A percentile compares a stretch with the other conserved stretches of the same genome.
Conservation (phyloP, 2,113 vertebrate genomes). For the Misgurnus mizolepis region DNA sequence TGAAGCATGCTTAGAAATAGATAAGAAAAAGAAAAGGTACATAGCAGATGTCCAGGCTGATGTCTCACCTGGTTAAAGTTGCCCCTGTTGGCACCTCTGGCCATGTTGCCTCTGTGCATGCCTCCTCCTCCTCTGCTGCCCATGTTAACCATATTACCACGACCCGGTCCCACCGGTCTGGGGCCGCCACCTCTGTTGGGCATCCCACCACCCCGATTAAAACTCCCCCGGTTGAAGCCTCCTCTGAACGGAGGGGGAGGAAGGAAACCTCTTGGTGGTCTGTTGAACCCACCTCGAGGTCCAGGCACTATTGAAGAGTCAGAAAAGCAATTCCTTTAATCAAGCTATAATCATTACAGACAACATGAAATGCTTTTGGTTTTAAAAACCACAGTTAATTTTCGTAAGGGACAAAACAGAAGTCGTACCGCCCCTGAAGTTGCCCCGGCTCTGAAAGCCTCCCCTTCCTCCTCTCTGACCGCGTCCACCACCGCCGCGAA, state of each 20-base stretch:
- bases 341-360: no score
- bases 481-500: constrained; percentile 77
- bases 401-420: neutral
- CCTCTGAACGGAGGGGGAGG: constrained; percentile 82
- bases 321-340: neutral
- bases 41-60: neutral
- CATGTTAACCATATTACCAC: constrained; percentile 64
- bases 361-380: no score
- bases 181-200: constrained; percentile 69
- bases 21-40: no score
- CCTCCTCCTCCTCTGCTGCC: constrained; percentile 69
- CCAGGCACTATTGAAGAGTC: constrained; percentile 71
- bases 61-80: constrained; percentile 71
- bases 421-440: constrained; percentile 88
- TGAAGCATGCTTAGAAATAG: neutral
- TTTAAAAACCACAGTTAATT: no score
- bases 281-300: constrained; percentile 77
- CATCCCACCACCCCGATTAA: constrained; percentile 77
- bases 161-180: constrained; percentile 64
- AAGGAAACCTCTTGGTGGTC: constrained; percentile 71
- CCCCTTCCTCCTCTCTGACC: constrained; percentile 83
- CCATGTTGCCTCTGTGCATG: constrained; percentile 71
- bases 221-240: constrained; percentile 89
- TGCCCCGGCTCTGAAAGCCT: constrained; percentile 90
- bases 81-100: constrained; percentile 53